Base-by-base conservation (phyloP, 2,113 vertebrate species). In the Reinhardtius hippoglossoides region DNA sequence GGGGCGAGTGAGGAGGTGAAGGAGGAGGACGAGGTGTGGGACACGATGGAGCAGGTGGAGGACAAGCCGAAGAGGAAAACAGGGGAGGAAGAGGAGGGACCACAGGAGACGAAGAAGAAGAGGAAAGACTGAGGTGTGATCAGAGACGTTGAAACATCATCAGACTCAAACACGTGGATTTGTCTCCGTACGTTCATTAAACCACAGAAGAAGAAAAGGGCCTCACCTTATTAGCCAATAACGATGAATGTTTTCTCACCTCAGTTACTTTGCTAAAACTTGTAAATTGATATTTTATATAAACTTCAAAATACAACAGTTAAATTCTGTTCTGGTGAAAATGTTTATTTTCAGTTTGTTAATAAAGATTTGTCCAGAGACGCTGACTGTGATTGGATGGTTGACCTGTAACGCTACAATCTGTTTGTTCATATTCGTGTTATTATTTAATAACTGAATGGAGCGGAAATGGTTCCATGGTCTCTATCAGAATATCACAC, bases 1-100 rank as follows among this genome's bases (percentile, higher is more conserved):
- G 78, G 50, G 50, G 18, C 0, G 50, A n/a, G 50, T 9, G 0
- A 82, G 64, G 78, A 81, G 9, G 81, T 12, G 62, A 21, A 76
- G 3, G 86, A 67, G 3, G 82, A 76, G 0, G 90, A 91, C 0
- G 91, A 90, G 20, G 86, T 90, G 60, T 91, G 91, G 91, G 86
- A 82, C 18, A 0, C 14, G 46, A 85, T 91, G 91, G 90, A 88
- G 70, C 27, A 1, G 24, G 81, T 88, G 68, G 67, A 20, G 31
- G 50, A 55, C 58, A 60, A 7, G 9, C 2, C 23, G 0, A 87
- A 85, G 67, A 88, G 77, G 3, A 90, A 16, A 1, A 27, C 44
- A 4, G n/a, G 26, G 1, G 61, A 35, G 1, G 65, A 67, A 7
- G 62, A 54, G 10, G 63, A 16, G 3, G 78, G 62, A 12, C 40